Evolutionary conservation across 53 echinoderm and acorn worm genomes (phyloP).

Genomic region (Temnopleurus reevesii): DNA sequence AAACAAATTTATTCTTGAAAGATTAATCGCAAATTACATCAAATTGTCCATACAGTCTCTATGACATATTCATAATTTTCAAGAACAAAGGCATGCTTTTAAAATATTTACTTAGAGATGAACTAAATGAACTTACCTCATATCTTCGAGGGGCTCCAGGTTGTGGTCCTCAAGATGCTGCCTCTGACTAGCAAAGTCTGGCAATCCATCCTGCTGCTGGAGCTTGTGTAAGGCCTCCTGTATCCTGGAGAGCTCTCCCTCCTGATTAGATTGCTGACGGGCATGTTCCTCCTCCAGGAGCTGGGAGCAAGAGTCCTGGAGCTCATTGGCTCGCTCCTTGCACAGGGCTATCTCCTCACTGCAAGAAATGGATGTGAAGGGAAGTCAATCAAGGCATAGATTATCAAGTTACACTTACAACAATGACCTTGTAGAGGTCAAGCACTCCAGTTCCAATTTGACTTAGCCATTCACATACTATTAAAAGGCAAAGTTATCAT

Average conservation of each 20-base stretch:
- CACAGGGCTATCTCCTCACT: constrained; percentile 66
- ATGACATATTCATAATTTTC: too few relatives aligned
- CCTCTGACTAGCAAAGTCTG: not conserved
- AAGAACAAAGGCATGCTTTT: too few relatives aligned
- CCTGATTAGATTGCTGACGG: constrained; percentile 29
- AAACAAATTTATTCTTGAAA: too few relatives aligned
- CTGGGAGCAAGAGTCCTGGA: constrained; percentile 64
- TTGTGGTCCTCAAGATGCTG: not conserved
- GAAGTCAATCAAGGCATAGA: not conserved
- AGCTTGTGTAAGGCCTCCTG: constrained; percentile 61
- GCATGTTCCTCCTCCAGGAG: constrained; percentile 62
- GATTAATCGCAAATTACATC: too few relatives aligned
- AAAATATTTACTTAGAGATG: not conserved
- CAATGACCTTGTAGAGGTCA: too few relatives aligned
- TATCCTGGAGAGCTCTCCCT: constrained; percentile 57
- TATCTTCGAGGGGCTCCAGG: constrained; percentile 27
- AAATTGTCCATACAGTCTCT: too few relatives aligned
- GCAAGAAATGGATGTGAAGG: not conserved
- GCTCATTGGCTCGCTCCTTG: constrained; percentile 68
- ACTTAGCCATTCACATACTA: too few relatives aligned
- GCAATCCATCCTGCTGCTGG: constrained; percentile 58
- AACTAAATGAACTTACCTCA: constrained; percentile 60
- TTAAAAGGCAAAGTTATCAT: too few relatives aligned
- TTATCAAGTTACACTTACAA: too few relatives aligned
- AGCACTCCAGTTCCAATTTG: too few relatives aligned